Conservation (phyloP, 2,113 vertebrate species). For the Haemorhous mexicanus region DNA sequence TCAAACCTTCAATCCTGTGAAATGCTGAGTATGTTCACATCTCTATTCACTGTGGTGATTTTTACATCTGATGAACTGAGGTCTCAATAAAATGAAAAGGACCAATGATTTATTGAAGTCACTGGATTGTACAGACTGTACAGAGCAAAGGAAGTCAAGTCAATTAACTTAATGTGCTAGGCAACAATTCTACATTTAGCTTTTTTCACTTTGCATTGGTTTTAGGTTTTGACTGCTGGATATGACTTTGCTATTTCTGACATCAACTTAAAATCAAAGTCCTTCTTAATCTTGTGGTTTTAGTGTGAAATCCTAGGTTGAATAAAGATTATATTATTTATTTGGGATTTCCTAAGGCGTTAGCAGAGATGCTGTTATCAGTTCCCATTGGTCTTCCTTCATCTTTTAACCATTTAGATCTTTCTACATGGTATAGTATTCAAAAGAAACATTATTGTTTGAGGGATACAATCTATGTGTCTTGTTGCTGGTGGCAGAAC, state of each 20-base stretch:
- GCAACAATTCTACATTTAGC: neutral
- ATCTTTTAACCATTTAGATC: neutral
- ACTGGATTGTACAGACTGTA: neutral
- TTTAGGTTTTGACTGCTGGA: neutral
- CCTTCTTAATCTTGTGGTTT: neutral
- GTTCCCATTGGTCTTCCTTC: neutral
- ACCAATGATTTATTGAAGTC: neutral
- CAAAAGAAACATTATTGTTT: neutral
- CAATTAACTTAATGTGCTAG: neutral
- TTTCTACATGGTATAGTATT: neutral
- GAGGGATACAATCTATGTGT: neutral
- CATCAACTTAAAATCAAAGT: neutral
- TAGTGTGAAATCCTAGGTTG: neutral
- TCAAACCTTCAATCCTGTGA: neutral
- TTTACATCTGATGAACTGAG: neutral
- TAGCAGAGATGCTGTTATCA: neutral
- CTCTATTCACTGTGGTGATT: neutral
- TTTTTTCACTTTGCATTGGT: neutral
- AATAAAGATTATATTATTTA: neutral
- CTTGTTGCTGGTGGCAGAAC: neutral
- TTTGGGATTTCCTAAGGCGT: neutral
- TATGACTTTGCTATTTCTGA: neutral
- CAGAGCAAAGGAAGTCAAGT: neutral
- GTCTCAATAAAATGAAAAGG: neutral
- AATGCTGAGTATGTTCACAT: neutral